Conservation (phyloP, 1,140 invertebrate species). For the Diabrotica virgifera region DNA sequence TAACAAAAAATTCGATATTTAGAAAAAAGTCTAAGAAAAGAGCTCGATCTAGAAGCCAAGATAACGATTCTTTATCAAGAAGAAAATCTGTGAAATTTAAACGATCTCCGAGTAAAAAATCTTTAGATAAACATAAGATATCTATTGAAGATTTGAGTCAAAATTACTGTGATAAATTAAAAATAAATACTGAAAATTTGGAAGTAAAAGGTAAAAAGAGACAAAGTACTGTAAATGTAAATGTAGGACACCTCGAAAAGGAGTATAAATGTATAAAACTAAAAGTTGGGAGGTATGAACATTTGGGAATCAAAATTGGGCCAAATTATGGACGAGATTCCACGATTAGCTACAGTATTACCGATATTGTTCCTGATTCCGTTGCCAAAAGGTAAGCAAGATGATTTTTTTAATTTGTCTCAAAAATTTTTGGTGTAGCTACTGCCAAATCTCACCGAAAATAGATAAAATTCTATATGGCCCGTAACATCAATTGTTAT, state of each 20-base stretch:
- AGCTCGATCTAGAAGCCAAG: conserved; percentile 25
- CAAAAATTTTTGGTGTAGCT: no score
- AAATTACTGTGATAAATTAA: conserved; percentile 22
- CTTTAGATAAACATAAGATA: conserved; percentile 13
- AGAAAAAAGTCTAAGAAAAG: conserved; percentile 24
- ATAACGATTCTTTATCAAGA: conserved; percentile 15
- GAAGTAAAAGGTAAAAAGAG: background rate
- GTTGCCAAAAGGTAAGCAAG: conserved; percentile 55
- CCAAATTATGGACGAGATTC: conserved; percentile 48
- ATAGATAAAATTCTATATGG: no score
- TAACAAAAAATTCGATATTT: background rate
- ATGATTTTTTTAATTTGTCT: background rate
- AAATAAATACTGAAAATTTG: conserved; percentile 12
- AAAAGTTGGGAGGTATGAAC: conserved; percentile 51
- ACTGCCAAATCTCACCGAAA: no score
- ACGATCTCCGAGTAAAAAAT: conserved; percentile 16
- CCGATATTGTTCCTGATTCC: conserved; percentile 56
- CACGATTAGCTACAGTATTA: conserved; percentile 58
- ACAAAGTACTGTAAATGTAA: background rate
- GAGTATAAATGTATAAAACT: conserved; percentile 50
- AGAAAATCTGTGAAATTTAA: conserved; percentile 22
- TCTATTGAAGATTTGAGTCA: conserved; percentile 24
- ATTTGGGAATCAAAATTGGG: conserved; percentile 60
- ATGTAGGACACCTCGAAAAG: conserved; percentile 28
- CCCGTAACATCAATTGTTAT: no score